Evolutionary conservation across 2,113 vertebrate species (phyloP).

Genomic region (Mastomys natalensis): DNA sequence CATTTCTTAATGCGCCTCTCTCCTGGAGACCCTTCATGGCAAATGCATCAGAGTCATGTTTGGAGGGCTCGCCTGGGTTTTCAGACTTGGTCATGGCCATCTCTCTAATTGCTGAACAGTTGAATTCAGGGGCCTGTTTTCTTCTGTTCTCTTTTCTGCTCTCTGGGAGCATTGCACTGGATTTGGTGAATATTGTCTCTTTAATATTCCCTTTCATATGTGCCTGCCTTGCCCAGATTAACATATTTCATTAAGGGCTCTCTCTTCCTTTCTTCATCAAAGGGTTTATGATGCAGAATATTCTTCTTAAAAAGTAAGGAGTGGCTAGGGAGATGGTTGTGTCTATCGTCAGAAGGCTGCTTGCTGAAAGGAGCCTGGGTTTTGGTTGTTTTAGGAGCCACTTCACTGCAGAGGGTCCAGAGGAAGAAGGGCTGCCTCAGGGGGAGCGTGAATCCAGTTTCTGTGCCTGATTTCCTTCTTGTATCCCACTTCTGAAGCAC

Average conservation of each 20-base stretch:
- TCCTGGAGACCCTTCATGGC: not conserved
- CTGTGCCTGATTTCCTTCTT: not conserved
- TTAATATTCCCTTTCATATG: slow-evolving; percentile 86
- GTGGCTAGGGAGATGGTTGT: slow-evolving; percentile 41
- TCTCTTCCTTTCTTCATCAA: slow-evolving; percentile 85
- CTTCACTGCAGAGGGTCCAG: not conserved
- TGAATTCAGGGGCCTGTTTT: slow-evolving; percentile 12
- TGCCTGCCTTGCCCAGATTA: slow-evolving; percentile 81
- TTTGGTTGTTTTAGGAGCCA: slow-evolving; percentile 13
- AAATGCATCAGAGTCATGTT: slow-evolving; percentile 15
- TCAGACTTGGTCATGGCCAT: slow-evolving; percentile 32
- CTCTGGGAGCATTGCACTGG: slow-evolving; percentile 12
- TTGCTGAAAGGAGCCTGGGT: slow-evolving; percentile 9
- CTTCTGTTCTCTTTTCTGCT: slow-evolving; percentile 21
- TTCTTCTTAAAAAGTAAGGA: slow-evolving; percentile 72
- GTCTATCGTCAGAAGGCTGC: slow-evolving; percentile 43
- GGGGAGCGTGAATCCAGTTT: not conserved
- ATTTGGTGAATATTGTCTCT: slow-evolving; percentile 75
- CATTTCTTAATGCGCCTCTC: slow-evolving; percentile 35
- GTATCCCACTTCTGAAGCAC: not conserved
- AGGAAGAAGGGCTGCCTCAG: slow-evolving; percentile 38
- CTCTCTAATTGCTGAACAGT: slow-evolving; percentile 7
- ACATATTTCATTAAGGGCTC: slow-evolving; percentile 80
- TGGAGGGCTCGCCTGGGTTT: slow-evolving; percentile 1
- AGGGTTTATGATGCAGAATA: slow-evolving; percentile 64